Conservation (phyloP, 2,113 vertebrate species). For the Otis tarda region DNA sequence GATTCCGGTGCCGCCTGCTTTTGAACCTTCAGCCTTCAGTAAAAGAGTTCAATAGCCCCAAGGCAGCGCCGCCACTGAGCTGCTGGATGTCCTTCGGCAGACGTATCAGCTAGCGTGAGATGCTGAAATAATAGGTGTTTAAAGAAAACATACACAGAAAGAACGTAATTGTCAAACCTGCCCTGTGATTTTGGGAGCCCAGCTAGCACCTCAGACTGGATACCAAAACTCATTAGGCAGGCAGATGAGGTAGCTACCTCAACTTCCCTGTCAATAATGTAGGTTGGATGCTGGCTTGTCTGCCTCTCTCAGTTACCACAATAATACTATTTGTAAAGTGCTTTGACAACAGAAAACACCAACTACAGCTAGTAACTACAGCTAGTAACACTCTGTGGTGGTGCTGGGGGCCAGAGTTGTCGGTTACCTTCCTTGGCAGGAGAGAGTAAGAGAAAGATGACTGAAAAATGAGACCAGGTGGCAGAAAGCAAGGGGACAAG, state of each 20-base stretch:
- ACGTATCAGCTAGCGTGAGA: neutral
- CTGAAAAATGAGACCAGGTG: neutral
- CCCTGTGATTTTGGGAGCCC: neutral
- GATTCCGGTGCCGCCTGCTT: neutral
- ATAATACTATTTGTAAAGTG: neutral
- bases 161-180: neutral
- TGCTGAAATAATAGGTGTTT: neutral
- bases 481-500: neutral
- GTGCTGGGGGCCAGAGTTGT: no score
- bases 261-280: neutral
- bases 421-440: neutral
- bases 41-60: neutral
- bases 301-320: neutral
- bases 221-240: neutral
- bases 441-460: neutral
- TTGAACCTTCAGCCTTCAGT: neutral
- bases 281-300: neutral
- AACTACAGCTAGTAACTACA: neutral
- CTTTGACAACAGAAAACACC: neutral
- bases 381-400: accelerated
- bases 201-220: neutral
- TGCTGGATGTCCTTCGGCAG: neutral
- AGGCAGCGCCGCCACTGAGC: neutral
- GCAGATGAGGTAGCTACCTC: neutral
- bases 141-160: neutral